Percentiles rank a stretch among this genome's conserved stretches.
These are phyloP conservation scores for Craniophora ligustri DNA, from an alignment of 2,888 invertebrate genomes.

Conservation along the genomic window DNA sequence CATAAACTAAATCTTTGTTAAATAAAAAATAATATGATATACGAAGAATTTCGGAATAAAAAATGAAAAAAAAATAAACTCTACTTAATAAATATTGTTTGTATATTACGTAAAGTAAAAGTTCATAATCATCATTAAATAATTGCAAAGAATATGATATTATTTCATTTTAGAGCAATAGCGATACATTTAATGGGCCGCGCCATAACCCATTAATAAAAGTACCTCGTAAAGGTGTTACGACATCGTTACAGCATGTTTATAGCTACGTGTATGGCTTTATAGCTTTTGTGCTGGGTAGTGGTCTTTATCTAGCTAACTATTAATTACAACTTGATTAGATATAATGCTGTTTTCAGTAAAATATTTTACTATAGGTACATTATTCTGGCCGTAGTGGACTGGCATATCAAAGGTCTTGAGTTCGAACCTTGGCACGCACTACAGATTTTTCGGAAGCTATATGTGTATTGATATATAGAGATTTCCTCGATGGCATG, in stretches of 20 bases:
- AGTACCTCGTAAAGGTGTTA: conserved; percentile 47
- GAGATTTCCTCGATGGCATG: too few relatives aligned
- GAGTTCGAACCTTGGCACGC: too few relatives aligned
- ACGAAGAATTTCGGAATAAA: too few relatives aligned
- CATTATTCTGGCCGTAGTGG: too few relatives aligned
- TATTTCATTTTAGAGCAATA: conserved; percentile 26
- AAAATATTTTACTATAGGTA: too few relatives aligned
- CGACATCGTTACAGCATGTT: conserved; percentile 23
- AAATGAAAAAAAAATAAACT: too few relatives aligned
- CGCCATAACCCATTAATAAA: conserved; percentile 40
- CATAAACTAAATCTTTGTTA: too few relatives aligned
- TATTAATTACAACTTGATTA: not conserved
- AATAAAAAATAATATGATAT: too few relatives aligned
- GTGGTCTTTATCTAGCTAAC: conserved; percentile 10
- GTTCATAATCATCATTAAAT: not conserved
- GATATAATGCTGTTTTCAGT: not conserved
- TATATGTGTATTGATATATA: too few relatives aligned
- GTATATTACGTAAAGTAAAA: not conserved
- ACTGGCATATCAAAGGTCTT: too few relatives aligned
- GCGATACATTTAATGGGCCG: conserved; percentile 34
- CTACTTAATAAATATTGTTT: too few relatives aligned
- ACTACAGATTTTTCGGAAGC: too few relatives aligned
- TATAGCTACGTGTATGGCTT: conserved; percentile 21
- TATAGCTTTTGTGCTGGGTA: conserved; percentile 21
- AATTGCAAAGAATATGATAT: conserved; percentile 11